Evolutionary conservation across 2,113 vertebrate species (phyloP).

Genomic region (Lasiurus borealis): DNA sequence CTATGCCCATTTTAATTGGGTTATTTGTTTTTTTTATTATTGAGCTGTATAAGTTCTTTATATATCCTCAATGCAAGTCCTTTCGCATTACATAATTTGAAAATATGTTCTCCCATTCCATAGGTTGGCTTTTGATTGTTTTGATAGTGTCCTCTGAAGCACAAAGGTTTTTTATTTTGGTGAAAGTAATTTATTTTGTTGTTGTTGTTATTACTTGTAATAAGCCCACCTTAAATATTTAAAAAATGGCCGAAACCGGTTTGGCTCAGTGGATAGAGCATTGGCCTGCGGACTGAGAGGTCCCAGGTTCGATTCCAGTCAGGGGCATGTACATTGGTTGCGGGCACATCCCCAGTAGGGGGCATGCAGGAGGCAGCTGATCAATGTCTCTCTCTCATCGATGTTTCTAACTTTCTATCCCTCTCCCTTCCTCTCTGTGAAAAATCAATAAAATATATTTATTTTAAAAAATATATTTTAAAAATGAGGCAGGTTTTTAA

Average conservation of each 20-base stretch:
- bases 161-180: constrained; percentile 51
- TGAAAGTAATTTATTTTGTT: constrained; percentile 23
- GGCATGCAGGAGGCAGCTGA: too few species aligned
- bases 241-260: too few species aligned
- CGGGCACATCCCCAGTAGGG: too few species aligned
- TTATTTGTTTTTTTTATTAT: constrained; percentile 51
- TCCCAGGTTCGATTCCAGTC: too few species aligned
- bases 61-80: not conserved
- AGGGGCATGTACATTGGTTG: too few species aligned
- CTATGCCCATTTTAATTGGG: constrained; percentile 27
- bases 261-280: too few species aligned
- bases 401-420: too few species aligned
- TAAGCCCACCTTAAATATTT: not conserved
- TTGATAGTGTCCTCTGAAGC: not conserved
- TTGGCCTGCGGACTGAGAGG: too few species aligned
- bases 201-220: not conserved
- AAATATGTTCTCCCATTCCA: constrained; percentile 1
- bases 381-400: too few species aligned
- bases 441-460: too few species aligned
- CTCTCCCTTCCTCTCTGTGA: too few species aligned
- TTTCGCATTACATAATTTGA: not conserved
- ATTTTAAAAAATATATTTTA: too few species aligned
- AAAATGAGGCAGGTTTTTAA: not conserved
- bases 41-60: not conserved
- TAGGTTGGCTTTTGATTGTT: constrained; percentile 24